Evolutionary conservation across 2,113 vertebrate species (phyloP), one percentile per base, ranked within the genome.

Genomic region (Alexandromys fortis): DNA sequence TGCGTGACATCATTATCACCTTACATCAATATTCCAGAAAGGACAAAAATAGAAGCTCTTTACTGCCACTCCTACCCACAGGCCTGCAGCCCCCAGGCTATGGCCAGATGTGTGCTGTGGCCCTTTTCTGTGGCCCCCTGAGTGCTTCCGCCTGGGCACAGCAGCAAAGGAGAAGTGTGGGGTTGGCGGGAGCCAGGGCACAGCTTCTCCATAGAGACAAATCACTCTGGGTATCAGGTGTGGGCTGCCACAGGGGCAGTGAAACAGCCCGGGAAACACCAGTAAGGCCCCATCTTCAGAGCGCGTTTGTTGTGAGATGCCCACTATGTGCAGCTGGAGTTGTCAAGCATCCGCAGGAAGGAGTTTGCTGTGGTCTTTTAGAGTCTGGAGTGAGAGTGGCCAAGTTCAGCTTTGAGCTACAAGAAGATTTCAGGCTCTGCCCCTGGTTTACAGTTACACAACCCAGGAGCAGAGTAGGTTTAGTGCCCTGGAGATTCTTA

Each of bases 331-430:
- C 58, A 28, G 30, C 8, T 49, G 30, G 33, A 35, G 65, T 30
- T 1, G 1, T 38, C 28, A 0, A 1, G 35, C 2, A 2, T 4
- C 7, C 0, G 1, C 0, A 0, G 4, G 21, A 52, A 6, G 3
- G 42, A 1, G 0, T 0, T 12, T 21, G 49, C 75, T 2, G 17
- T 26, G 79, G 35, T 8, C 1, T 49, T 45, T 28, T 3, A n/a
- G n/a, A 63, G 11, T 22, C 17, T 24, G 7, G 2, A 0, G 0
- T 3, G 14, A 1, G 7, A 28, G 5, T 6, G n/a, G 30, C 38
- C 5, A 7, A 67, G 89, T 5, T 30, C 26, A 0, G 2, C 7
- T 16, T 45, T 28, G 30, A 42, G 5, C 22, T 58, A 26, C 86
- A 67, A 19, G 5, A 77, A 22, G 4, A 0, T 70, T 42, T 10